These are phyloP conservation scores for Magallana nippona DNA, from an alignment of 2,888 invertebrate genomes.

Conservation along the genomic window DNA sequence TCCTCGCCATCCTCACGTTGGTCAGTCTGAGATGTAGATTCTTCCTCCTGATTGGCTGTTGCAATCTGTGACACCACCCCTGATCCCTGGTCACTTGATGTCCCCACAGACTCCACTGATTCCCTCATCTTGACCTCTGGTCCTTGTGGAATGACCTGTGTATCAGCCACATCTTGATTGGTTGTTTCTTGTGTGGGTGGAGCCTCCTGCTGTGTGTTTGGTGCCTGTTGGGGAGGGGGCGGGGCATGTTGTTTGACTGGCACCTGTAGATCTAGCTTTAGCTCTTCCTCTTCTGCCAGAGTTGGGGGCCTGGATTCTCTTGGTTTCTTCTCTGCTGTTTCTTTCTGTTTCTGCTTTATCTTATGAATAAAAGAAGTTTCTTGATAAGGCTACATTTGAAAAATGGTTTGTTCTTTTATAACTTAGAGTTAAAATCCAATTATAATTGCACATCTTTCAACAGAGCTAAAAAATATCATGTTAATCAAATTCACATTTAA, in stretches of 20 bases:
- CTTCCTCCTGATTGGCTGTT: slow-evolving; percentile 32
- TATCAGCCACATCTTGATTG: not conserved
- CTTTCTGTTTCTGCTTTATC: slow-evolving; percentile 71
- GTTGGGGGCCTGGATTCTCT: slow-evolving; percentile 59
- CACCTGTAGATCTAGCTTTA: slow-evolving; percentile 65
- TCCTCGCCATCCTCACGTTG: no score
- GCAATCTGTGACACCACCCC: no score
- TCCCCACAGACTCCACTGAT: no score
- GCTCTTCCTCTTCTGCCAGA: slow-evolving; percentile 63
- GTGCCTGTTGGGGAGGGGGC: slow-evolving; percentile 40
- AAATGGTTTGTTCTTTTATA: not conserved
- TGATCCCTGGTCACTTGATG: no score
- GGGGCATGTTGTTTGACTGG: slow-evolving; percentile 55
- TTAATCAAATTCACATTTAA: no score
- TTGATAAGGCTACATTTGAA: no score
- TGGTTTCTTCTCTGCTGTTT: not conserved
- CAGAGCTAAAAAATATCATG: no score
- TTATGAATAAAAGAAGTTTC: slow-evolving; percentile 43
- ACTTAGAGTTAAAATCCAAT: not conserved
- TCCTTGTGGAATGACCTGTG: not conserved
- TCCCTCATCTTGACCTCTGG: no score
- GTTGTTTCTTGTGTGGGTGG: not conserved
- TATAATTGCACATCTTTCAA: no score
- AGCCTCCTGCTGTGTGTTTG: slow-evolving; percentile 17
- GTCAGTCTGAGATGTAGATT: no score